Evolutionary conservation across 1,140 invertebrate species (phyloP).

Genomic region (Subanguina moxae): DNA sequence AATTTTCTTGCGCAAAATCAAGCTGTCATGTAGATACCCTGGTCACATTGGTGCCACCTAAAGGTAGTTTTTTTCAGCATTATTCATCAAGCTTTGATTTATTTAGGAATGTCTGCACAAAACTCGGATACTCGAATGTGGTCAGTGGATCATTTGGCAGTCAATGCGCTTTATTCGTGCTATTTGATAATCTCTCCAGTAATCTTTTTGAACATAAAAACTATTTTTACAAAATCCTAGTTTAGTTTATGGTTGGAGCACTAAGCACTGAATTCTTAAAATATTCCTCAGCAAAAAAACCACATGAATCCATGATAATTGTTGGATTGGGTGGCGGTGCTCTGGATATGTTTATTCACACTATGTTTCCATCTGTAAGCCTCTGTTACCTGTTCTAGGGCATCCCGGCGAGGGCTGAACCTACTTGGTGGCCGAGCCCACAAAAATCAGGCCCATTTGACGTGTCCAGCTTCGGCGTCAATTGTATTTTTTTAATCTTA

Average conservation of each 20-base stretch:
- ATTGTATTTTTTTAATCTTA: background rate
- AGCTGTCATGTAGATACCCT: slow-evolving; percentile 19
- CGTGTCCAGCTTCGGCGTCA: no score
- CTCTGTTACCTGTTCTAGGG: slow-evolving; percentile 2
- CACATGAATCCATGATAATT: slow-evolving; percentile 15
- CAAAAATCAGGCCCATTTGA: no score
- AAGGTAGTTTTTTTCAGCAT: slow-evolving; percentile 23
- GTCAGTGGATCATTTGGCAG: slow-evolving; percentile 24
- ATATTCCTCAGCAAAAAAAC: background rate
- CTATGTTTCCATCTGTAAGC: slow-evolving; percentile 22
- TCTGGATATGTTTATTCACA: slow-evolving; percentile 36
- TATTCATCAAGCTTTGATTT: background rate
- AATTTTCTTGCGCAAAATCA: background rate
- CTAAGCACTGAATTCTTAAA: background rate
- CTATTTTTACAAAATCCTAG: background rate
- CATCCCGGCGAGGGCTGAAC: background rate
- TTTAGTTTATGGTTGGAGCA: slow-evolving; percentile 26
- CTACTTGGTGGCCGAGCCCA: background rate
- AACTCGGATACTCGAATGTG: slow-evolving; percentile 40
- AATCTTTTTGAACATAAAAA: background rate
- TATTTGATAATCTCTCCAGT: background rate
- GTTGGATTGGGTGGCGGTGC: slow-evolving; percentile 34
- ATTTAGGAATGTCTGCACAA: slow-evolving; percentile 20
- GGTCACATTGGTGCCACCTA: slow-evolving; percentile 28
- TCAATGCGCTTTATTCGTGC: background rate